These are phyloP conservation scores for Polyodon spathula DNA, from an alignment of 2,113 vertebrate genomes.

Conservation along the genomic window DNA sequence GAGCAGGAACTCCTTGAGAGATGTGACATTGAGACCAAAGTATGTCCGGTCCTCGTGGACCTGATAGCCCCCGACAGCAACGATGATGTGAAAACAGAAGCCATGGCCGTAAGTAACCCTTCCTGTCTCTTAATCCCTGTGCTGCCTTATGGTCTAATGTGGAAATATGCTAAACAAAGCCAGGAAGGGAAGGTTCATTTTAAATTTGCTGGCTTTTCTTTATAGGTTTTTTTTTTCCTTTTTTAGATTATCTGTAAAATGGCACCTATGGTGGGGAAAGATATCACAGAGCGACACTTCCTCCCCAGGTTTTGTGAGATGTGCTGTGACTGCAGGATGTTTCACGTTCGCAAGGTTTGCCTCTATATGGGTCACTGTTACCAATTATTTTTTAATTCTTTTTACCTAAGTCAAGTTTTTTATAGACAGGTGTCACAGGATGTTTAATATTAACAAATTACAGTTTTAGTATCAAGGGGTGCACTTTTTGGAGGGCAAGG, in stretches of 20 bases:
- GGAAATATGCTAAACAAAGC: too few species aligned
- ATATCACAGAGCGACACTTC: constrained; percentile 76
- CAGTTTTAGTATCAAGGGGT: too few species aligned
- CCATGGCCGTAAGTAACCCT: constrained; percentile 67
- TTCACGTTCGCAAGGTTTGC: constrained; percentile 79
- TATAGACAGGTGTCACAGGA: neutral
- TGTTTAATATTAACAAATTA: neutral
- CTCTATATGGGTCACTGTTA: neutral
- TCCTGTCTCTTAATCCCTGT: neutral
- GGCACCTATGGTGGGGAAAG: constrained; percentile 82
- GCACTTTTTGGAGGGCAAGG: too few species aligned
- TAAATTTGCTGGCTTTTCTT: too few species aligned
- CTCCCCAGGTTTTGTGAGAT: constrained; percentile 82
- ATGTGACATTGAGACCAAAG: constrained; percentile 70
- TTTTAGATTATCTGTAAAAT: constrained; percentile 83
- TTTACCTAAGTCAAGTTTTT: neutral
- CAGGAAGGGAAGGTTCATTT: too few species aligned
- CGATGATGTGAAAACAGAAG: constrained; percentile 78
- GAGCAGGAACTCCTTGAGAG: constrained; percentile 79
- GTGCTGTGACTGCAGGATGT: constrained; percentile 86
- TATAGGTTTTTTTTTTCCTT: constrained; percentile 22
- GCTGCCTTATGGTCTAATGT: neutral
- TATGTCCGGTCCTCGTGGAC: constrained; percentile 81
- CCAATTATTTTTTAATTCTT: neutral
- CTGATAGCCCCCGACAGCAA: constrained; percentile 80